phyloP scores from a whole-genome alignment of 2,797 vertebrate species.

The Odontamblyopus lacepedii region DNA sequence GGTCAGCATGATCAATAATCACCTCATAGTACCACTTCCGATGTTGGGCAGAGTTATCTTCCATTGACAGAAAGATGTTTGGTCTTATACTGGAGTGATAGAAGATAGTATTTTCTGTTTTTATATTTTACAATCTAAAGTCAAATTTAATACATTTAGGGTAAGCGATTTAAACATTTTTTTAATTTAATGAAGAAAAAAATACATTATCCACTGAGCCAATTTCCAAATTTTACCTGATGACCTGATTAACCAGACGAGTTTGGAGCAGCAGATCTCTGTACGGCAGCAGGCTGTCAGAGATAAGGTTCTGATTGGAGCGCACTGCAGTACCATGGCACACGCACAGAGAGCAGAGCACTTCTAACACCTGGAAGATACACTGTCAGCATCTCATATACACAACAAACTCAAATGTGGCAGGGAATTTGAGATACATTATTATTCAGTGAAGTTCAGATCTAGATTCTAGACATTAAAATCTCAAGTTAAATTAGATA shows the following conservation, averaged over 20 bases:
- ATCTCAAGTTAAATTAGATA: no score
- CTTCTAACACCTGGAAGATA: slow-evolving; percentile 87
- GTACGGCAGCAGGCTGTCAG: slow-evolving; percentile 90
- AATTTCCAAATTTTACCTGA: slow-evolving; percentile 78
- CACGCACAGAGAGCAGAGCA: slow-evolving; percentile 93
- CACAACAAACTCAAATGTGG: slow-evolving; percentile 20
- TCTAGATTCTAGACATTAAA: not conserved
- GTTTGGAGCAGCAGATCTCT: slow-evolving; percentile 93
- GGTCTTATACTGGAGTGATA: slow-evolving; percentile 83
- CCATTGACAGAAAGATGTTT: slow-evolving; percentile 89
- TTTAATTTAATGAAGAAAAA: not conserved
- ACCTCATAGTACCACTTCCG: slow-evolving; percentile 95
- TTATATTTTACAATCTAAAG: no score
- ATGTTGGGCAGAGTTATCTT: slow-evolving; percentile 89
- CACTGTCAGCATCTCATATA: slow-evolving; percentile 39
- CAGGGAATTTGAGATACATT: not conserved
- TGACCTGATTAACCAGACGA: slow-evolving; percentile 89
- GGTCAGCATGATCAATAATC: slow-evolving; percentile 86
- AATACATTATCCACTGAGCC: not conserved
- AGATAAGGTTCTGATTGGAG: slow-evolving; percentile 94
- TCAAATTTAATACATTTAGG: no score
- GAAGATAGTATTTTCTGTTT: not conserved
- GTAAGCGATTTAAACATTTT: no score
- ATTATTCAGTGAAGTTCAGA: not conserved
- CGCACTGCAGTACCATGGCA: slow-evolving; percentile 92